A percentile compares a stretch with the other conserved stretches of the same genome.
phyloP scores from a whole-genome alignment of 53 echinoderm and acorn worm species.

The Actinopyga echinites region DNA sequence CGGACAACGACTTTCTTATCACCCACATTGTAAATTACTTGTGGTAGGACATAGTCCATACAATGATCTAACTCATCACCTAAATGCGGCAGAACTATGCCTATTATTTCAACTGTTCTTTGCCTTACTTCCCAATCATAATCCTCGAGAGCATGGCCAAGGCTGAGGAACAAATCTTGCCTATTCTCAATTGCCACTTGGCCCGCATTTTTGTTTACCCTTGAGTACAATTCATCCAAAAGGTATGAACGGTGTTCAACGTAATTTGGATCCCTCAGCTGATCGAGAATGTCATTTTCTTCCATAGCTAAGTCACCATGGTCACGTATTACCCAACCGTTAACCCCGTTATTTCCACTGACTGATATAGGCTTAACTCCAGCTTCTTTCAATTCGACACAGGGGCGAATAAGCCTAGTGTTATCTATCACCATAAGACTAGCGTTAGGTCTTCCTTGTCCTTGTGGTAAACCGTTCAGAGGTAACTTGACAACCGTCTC shows the following conservation, averaged over 20 bases:
- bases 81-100: constrained; percentile 83
- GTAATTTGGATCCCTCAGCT: constrained; percentile 80
- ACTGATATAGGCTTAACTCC: constrained; percentile 18
- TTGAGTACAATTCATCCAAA: constrained; percentile 76
- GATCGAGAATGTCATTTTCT: constrained; percentile 89
- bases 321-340: constrained; percentile 22
- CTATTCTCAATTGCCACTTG: constrained; percentile 78
- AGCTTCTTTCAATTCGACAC: constrained; percentile 27
- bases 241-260: constrained; percentile 75
- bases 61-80: constrained; percentile 85
- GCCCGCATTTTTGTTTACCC: constrained; percentile 85
- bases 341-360: constrained; percentile 16
- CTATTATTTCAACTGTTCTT: constrained; percentile 85
- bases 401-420: constrained; percentile 2
- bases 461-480: constrained; percentile 87
- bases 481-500: constrained; percentile 98
- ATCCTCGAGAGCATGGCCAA: constrained; percentile 72
- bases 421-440: constrained; percentile 7
- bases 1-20: constrained; percentile 73
- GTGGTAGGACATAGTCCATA: constrained; percentile 77
- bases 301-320: constrained; percentile 77
- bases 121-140: constrained; percentile 74
- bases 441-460: constrained; percentile 26
- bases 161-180: constrained; percentile 74
- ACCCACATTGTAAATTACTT: constrained; percentile 83